Base-by-base conservation (phyloP, 2,888 invertebrate genomes). In the Meta bourneti region DNA sequence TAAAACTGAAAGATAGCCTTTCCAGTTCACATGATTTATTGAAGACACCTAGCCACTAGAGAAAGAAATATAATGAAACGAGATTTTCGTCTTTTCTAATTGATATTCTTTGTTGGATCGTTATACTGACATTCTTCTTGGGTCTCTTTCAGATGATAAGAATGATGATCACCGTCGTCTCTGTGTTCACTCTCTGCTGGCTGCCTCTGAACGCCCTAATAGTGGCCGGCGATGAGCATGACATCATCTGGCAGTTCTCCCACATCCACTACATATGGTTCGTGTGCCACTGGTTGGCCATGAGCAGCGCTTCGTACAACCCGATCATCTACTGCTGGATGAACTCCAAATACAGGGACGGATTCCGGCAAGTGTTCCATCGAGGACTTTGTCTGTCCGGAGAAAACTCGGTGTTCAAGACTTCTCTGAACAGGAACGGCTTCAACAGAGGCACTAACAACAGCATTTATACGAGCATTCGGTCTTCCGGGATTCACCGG, bases 281-380 rank as follows among this genome's bases (percentile, higher is more conserved):
- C 70, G 93, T 92, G 61, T 93, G 93, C 74, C 93, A 93, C 72
- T 93, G 93, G 93, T 74, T 93, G 13, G 93, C 93, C 20, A 93
- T 93, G 93, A 93, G 93, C 0, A 98, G 97, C 94, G 97, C 97
- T 93, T 97, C 97, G 95, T 97, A 97, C 96, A 98, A 98, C 95
- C 98, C 98, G 61, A 96, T 98, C 94, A 98, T 98, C 94, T 98
- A 98, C 95, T 97, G 97, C 95, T 97, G 97, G 95, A 97, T 98
- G 97, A 98, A 98, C 95, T 96, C 96, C 13, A 96, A 97, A 89
- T 98, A 97, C 94, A 96, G 97, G 71, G 93, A 94, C 83, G 94
- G 94, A 5, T 94, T 95, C 92, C 20, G 75, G 4, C 89, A 93
- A 11, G 91, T 91, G 8, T 87, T 91, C 70, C 16, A 49, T 19